Conservation (phyloP, 1,140 invertebrate genomes). For the Zaprionus nigranus region DNA sequence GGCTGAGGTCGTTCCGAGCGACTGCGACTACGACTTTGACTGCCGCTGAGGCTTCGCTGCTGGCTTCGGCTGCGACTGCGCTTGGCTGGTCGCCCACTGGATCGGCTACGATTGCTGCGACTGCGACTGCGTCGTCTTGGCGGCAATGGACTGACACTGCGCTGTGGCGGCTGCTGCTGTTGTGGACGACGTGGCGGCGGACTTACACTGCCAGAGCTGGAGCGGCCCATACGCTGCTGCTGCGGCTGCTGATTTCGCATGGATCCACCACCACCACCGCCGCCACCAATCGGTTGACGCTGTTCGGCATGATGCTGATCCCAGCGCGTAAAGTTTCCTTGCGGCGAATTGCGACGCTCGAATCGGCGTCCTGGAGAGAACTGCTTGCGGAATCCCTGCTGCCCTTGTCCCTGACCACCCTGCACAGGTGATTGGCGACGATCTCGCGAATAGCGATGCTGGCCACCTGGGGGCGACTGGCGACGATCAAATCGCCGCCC, state of each 20-base stretch:
- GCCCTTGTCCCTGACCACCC: slow-evolving; percentile 44
- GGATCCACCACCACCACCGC: neutral
- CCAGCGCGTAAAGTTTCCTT: slow-evolving; percentile 40
- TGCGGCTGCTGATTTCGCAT: slow-evolving; percentile 45
- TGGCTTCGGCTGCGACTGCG: slow-evolving; percentile 54
- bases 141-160: slow-evolving; percentile 1
- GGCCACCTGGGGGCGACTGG: slow-evolving; percentile 57
- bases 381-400: slow-evolving; percentile 68
- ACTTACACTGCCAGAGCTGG: slow-evolving; percentile 50
- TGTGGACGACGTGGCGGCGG: slow-evolving; percentile 42
- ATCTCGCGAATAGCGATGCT: slow-evolving; percentile 69
- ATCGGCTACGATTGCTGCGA: slow-evolving; percentile 56
- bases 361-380: slow-evolving; percentile 75
- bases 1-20: slow-evolving; percentile 59
- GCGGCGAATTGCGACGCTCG: slow-evolving; percentile 52
- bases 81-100: slow-evolving; percentile 3
- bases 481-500: slow-evolving; percentile 72
- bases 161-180: slow-evolving; percentile 52
- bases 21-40: slow-evolving; percentile 61
- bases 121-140: slow-evolving; percentile 50
- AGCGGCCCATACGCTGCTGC: slow-evolving; percentile 31
- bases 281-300: slow-evolving; percentile 18
- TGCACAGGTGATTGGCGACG: slow-evolving; percentile 65
- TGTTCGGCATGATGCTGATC: slow-evolving; percentile 43
- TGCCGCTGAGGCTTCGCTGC: slow-evolving; percentile 40